A percentile compares a stretch with the other conserved stretches of the same genome.
These are phyloP conservation scores for Amphiprion ocellaris DNA, from an alignment of 2,113 vertebrate species.

Conservation along the genomic window DNA sequence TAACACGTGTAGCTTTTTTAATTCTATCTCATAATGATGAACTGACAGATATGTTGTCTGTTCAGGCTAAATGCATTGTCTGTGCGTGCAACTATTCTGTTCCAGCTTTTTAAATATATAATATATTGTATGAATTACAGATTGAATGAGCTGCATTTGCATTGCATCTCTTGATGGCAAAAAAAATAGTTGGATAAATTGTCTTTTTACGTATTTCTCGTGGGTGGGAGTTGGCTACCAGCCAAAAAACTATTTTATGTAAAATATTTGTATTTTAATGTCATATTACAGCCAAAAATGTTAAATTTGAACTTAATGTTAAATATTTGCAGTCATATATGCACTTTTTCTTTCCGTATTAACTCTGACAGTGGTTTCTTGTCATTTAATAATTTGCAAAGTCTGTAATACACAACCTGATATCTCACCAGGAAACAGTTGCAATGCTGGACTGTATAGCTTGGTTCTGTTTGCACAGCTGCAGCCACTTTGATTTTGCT, in stretches of 20 bases:
- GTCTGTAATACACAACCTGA: conserved; percentile 11
- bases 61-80: neutral
- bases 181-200: neutral
- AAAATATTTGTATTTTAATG: conserved; percentile 30
- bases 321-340: conserved; percentile 27
- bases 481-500: conserved; percentile 31
- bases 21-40: neutral
- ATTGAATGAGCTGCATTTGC: conserved; percentile 14
- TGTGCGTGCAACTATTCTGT: neutral
- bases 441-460: neutral
- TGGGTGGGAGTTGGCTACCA: conserved; percentile 22
- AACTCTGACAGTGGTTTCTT: conserved; percentile 1
- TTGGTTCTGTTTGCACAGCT: conserved; percentile 42
- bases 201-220: conserved; percentile 10
- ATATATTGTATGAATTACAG: conserved; percentile 43
- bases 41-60: neutral
- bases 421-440: conserved; percentile 22
- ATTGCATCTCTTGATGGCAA: conserved; percentile 4
- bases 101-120: conserved; percentile 23
- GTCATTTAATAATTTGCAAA: conserved; percentile 3
- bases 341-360: conserved; percentile 32
- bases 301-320: conserved; percentile 25
- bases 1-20: conserved; percentile 13
- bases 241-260: conserved; percentile 1
- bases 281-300: conserved; percentile 10